These are phyloP conservation scores for Dipodomys merriami DNA, from an alignment of 2,113 vertebrate genomes.

Conservation along the genomic window DNA sequence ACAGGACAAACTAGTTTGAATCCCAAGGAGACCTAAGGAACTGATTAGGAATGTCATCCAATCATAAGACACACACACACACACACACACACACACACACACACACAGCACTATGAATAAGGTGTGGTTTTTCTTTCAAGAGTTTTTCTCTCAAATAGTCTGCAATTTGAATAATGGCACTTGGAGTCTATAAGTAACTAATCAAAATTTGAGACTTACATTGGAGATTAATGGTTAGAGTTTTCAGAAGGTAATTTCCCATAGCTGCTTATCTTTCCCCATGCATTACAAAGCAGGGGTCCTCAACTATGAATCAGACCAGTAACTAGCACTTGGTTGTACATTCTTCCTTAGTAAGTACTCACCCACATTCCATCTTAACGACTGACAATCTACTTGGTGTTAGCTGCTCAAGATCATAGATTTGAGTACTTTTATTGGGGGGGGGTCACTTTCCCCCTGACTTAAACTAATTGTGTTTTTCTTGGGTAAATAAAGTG, in stretches of 20 bases:
- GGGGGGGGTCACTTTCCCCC: background rate
- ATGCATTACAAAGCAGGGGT: background rate
- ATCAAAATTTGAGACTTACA: slow-evolving; percentile 13
- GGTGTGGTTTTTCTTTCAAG: background rate
- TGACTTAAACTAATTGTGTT: background rate
- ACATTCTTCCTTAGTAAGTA: background rate
- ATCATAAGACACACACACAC: background rate
- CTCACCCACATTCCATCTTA: background rate
- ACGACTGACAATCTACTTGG: background rate
- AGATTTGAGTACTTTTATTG: background rate
- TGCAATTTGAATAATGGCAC: slow-evolving; percentile 32
- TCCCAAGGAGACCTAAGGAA: background rate
- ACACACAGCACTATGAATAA: slow-evolving; percentile 41
- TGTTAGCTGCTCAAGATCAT: background rate
- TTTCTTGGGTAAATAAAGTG: background rate
- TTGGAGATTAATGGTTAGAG: slow-evolving; percentile 28
- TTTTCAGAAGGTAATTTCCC: slow-evolving; percentile 63
- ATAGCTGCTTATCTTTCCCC: background rate
- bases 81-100: background rate
- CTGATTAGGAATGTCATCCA: slow-evolving; percentile 35
- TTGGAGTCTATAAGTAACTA: background rate
- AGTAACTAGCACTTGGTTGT: background rate
- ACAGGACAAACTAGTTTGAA: slow-evolving; percentile 19
- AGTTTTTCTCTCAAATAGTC: background rate
- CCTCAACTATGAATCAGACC: background rate